Base-by-base conservation (phyloP, 2,113 vertebrate species). In the Kryptolebias marmoratus region DNA sequence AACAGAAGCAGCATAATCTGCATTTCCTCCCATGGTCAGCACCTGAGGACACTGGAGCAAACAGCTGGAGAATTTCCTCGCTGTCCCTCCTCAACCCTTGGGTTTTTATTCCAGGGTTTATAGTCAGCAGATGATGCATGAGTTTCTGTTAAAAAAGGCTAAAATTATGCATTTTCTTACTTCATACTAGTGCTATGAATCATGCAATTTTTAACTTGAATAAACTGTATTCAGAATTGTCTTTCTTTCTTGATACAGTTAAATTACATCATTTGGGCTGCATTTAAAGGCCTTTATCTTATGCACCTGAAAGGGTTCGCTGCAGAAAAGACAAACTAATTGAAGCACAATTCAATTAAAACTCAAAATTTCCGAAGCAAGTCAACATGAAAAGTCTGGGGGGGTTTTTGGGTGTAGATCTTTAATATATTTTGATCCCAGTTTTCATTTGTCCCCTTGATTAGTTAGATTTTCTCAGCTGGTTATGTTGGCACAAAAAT, bases 1-100 rank as follows among this genome's bases (percentile, higher is more conserved):
- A 64, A n/a, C 11, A 45, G 57, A 58, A 62, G 70, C 52, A 78
- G 54, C 65, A 72, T 53, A 45, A 80, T 58, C 80, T 74, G 48
- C 55, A 59, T 36, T 61, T 53, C 13, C 31, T 73, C 47, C 60
- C 8, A 52, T 54, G 57, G 81, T 57, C n/a, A 53, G 45, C 74
- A 28, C n/a, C 27, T 39, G 36, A 42, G 4, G 16, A 36, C 12
- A 11, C 12, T 36, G 15, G 15, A 14, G 57, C 16, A 75, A 56
- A 32, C 52, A 64, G 27, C 75, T 30, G 22, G 52, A 48, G 12
- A 54, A 56, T 60, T 58, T 52, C 22, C n/a, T 58, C 64, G 50
- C 22, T 44, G 48, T 63, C 42, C 27, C 14, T 30, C 55, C 22
- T 22, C 15, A 60, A 18, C 62, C 9, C 22, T 11, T 22, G 44